Base-by-base conservation (phyloP, 64 coral and sea anemone species). In the Platygyra sinensis region DNA sequence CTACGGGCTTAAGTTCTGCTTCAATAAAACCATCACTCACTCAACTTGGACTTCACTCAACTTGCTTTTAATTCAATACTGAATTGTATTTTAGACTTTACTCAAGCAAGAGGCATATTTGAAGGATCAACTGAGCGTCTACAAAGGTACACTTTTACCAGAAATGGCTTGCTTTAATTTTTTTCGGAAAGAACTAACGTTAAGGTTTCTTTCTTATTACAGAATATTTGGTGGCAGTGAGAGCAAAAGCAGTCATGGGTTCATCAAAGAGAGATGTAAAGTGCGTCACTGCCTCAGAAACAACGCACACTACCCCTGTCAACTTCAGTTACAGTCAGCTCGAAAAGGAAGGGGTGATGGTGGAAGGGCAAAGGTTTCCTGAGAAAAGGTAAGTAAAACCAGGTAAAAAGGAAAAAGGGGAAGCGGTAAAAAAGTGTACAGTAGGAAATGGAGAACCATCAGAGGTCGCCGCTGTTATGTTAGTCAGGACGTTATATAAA, bases 141-240 rank as follows among this genome's bases (percentile, higher is more conserved):
- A 92, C 62, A 92, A 72, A 87, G 90, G 90, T 92, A 87, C 42
- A 22, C 51, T 27, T 83, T 12, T 14, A 57, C 10, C 54, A 57
- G 54, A 13, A 12, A 14, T 57, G 11, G 10, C 11, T 57, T 15
- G 54, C 54, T 65, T 30, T 19, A 11, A 14, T 14, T 79, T 79
- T 50, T 2, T 30, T 0, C 8, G 2, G 4, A 36, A 42, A 32
- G 24, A 49, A 24, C 38, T 51, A 16, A 15, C 10, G 5, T 64
- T 55, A 20, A 24, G 27, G 30, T 88, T n/a, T 88, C 46, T 62
- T 85, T 31, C 19, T 67, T 83, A 0, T 72, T 61, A 15, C 60
- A 92, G 90, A 79, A 79, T 92, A 92, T 67, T 87, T 92, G 52
- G 83, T 71, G 38, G 82, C 80, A 25, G 90, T 92, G 12, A 78